These are phyloP conservation scores for Oenanthe melanoleuca DNA, from an alignment of 2,113 vertebrate genomes.

Conservation along the genomic window DNA sequence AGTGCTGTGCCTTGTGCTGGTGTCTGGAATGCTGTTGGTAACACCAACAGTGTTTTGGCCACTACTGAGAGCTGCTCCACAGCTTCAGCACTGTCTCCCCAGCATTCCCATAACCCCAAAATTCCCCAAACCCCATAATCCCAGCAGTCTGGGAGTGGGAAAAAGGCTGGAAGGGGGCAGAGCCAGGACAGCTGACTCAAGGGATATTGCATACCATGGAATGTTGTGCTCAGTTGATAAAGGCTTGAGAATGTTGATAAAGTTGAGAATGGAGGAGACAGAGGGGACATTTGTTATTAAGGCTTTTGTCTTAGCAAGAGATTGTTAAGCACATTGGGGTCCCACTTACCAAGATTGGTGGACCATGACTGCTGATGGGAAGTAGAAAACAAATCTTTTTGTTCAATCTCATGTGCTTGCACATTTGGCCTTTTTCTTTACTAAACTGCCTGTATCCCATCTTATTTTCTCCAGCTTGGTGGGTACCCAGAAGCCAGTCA, in stretches of 20 bases:
- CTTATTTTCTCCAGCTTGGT: not conserved
- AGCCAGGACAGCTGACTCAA: not conserved
- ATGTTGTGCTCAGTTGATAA: rapidly evolving
- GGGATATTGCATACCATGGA: too few relatives aligned
- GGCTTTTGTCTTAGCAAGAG: not conserved
- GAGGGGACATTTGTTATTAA: not conserved
- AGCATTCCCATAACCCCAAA: not conserved
- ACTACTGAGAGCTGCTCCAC: not conserved
- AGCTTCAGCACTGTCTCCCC: not conserved
- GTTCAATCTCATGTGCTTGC: too few relatives aligned
- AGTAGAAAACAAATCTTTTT: not conserved
- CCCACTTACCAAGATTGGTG: not conserved
- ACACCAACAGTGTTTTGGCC: not conserved
- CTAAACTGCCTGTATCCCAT: not conserved
- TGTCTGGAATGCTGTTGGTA: not conserved
- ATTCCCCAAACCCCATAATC: not conserved
- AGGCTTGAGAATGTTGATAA: too few relatives aligned
- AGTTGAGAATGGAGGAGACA: too few relatives aligned
- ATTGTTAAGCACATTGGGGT: not conserved
- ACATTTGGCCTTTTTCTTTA: not conserved
- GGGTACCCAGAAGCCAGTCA: not conserved
- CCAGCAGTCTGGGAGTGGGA: too few relatives aligned
- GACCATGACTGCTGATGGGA: not conserved
- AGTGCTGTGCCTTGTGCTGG: too few relatives aligned
- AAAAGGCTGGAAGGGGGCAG: not conserved